Percentiles rank a stretch among this genome's conserved stretches.
These are phyloP conservation scores for Callionymus lyra DNA, from an alignment of 2,113 vertebrate genomes.

Conservation along the genomic window DNA sequence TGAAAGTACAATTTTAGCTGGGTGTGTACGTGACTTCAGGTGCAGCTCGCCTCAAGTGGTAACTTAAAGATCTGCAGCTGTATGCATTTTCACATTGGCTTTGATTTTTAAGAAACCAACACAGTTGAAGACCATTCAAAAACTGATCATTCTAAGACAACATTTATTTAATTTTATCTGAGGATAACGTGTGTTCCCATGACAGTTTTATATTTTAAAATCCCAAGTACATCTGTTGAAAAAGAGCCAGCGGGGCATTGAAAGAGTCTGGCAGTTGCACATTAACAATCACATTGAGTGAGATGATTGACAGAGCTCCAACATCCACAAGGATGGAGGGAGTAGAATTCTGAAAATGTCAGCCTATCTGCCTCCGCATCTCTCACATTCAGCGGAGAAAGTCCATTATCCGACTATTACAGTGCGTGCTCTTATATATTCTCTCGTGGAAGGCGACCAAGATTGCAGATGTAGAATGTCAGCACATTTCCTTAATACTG, in stretches of 20 bases:
- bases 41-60: no score
- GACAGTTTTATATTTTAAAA: no score
- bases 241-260: constrained; percentile 27
- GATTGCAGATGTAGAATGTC: constrained; percentile 39
- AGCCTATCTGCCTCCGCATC: constrained; percentile 27
- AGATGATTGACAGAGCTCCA: constrained; percentile 29
- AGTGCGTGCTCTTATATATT: constrained; percentile 23
- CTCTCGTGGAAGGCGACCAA: constrained; percentile 11
- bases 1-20: no score
- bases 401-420: constrained; percentile 29
- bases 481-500: constrained; percentile 39
- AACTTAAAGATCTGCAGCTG: no score
- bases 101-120: no score
- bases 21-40: no score
- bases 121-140: no score
- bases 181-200: no score
- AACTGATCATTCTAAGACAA: no score
- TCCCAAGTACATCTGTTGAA: constrained; percentile 25
- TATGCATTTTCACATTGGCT: no score
- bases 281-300: constrained; percentile 38
- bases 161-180: no score
- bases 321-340: constrained; percentile 17
- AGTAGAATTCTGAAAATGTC: constrained; percentile 46
- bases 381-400: constrained; percentile 21
- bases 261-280: constrained; percentile 26